Evolutionary conservation across 2,888 invertebrate genomes (phyloP), one percentile per base, ranked within the genome.

Genomic region (Hartigia nigra): DNA sequence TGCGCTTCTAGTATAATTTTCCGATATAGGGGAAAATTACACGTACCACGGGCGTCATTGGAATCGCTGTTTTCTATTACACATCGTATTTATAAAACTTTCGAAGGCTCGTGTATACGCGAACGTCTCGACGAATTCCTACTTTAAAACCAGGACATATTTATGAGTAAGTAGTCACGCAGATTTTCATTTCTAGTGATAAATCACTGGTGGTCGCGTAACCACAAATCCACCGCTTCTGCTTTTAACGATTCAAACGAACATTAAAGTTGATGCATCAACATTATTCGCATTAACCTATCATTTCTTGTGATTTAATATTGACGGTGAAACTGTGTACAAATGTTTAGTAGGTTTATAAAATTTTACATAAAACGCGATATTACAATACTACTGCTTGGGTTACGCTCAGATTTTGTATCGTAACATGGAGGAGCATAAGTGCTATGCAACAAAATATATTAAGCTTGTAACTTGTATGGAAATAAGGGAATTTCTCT

Each of bases 61-160:
- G 74, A 81, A 79, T 80, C 75, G 79, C 82, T 76, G 81, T 83
- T 55, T 83, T 80, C 79, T 76, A 76, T 80, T 81, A 70, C 78
- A 79, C 74, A 74, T 76, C 76, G 76, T 80, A 84, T 85, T 85
- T 85, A 85, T 82, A 79, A 76, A 84, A 74, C 81, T 34, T 31
- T 55, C 80, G 77, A 84, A 80, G 78, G 35, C 77, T 31, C 23
- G 31, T 69, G 23, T 79, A 79, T 74, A 76, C 76, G 75, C 31
- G 74, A 70, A 76, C 39, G 72, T 79, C 77, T 74, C 79, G 12
- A 70, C n/a, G 75, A 55, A 80, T 70, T 77, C 74, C 36, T 77
- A 69, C 34, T 69, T 74, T 74, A 35, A 34, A 31, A 75, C 75
- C 74, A 69, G 78, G 79, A 72, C 14, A 77, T 39, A 76, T 75